These are phyloP conservation scores for Poeciliopsis prolifica DNA, from an alignment of 2,113 vertebrate genomes.

Conservation along the genomic window DNA sequence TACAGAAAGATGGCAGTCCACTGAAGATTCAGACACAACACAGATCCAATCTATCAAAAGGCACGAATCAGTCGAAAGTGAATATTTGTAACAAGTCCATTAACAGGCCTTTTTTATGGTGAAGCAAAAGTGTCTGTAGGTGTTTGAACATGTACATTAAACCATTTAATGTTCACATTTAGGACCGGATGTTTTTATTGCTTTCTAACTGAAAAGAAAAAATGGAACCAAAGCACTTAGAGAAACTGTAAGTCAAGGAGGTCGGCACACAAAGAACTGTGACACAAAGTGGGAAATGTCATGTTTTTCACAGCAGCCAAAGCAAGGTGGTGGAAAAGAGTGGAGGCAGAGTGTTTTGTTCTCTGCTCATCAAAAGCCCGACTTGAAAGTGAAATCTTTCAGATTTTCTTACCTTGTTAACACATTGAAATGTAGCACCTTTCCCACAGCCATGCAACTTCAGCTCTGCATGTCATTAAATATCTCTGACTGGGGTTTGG, in stretches of 20 bases:
- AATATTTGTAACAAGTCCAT: constrained; percentile 4
- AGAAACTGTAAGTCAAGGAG: neutral
- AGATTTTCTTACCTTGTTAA: constrained; percentile 20
- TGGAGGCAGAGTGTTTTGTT: constrained; percentile 14
- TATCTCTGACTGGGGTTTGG: neutral
- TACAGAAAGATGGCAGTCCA: neutral
- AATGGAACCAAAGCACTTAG: constrained; percentile 35
- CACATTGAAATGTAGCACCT: constrained; percentile 14
- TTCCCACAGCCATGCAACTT: constrained; percentile 5
- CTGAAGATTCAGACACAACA: neutral
- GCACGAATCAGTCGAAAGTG: neutral
- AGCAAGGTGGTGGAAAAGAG: neutral
- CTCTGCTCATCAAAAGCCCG: constrained; percentile 8
- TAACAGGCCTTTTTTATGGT: neutral
- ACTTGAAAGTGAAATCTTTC: constrained; percentile 14
- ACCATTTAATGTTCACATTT: neutral
- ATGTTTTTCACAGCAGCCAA: constrained; percentile 8
- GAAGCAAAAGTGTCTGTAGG: neutral
- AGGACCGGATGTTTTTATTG: neutral
- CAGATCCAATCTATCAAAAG: neutral
- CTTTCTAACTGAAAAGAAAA: constrained; percentile 33
- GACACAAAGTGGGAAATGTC: constrained; percentile 38
- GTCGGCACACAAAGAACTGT: constrained; percentile 21
- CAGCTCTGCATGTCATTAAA: neutral
- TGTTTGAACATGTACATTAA: neutral